phyloP scores from a whole-genome alignment of 2,113 vertebrate genomes.

The Stegostoma tigrinum region DNA sequence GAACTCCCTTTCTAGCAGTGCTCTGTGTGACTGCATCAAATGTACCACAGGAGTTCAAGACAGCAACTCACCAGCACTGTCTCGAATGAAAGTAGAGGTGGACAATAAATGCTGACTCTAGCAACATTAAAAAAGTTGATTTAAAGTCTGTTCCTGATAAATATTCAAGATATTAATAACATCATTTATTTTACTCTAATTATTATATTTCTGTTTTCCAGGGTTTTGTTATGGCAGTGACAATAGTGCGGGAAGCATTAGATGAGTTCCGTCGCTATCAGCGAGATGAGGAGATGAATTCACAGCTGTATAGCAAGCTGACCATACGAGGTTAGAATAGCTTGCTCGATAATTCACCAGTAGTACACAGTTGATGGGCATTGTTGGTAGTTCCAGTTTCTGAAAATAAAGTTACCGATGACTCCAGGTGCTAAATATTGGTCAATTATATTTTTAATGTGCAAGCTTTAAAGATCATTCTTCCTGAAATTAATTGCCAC shows the following conservation, averaged over 20 bases:
- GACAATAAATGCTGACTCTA: neutral
- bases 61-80: too few relatives aligned
- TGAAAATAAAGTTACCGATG: neutral
- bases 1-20: too few relatives aligned
- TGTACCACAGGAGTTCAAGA: too few relatives aligned
- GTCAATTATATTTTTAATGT: neutral
- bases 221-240: slow-evolving; percentile 89
- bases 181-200: neutral
- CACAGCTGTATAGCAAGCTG: slow-evolving; percentile 90
- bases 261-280: slow-evolving; percentile 86
- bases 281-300: slow-evolving; percentile 97
- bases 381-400: neutral
- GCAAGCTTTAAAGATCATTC: neutral
- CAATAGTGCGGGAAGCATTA: slow-evolving; percentile 81
- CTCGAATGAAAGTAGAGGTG: too few relatives aligned
- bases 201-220: slow-evolving; percentile 44
- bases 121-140: neutral
- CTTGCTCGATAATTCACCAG: neutral
- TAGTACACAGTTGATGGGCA: neutral
- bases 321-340: slow-evolving; percentile 78
- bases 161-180: neutral
- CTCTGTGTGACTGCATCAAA: too few relatives aligned
- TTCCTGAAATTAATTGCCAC: neutral
- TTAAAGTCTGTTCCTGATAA: neutral
- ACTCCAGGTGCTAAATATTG: neutral